Base-by-base conservation (phyloP, 2,113 vertebrate genomes). In the Pterocles burchelli region DNA sequence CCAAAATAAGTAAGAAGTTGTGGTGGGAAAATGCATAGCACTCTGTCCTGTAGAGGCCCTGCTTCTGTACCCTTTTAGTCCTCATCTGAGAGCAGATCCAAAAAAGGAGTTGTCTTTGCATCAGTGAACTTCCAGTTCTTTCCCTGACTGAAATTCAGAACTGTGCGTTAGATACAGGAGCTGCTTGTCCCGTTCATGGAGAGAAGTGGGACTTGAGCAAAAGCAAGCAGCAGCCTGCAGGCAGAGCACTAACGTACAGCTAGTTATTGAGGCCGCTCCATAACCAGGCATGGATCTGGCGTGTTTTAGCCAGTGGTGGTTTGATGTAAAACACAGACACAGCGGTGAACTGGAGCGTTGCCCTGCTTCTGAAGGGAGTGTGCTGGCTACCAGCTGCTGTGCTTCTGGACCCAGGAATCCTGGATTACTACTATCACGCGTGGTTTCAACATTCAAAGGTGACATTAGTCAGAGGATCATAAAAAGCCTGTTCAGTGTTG, bases 51-150 rank as follows among this genome's bases (percentile, higher is more conserved):
- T 33, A 74, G 88, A 91, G 96, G 90, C 88, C 85, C 63, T 93
- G 87, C 49, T 94, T 85, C 82, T 67, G 29, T 83, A 83, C 34
- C 26, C 75, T 90, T 80, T 94, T 67, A 2, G 8, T 93, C 48
- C 75, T 91, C 82, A 89, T 89, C 89, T 94, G 87, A 96, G 75
- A 90, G 90, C 75, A 95, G 88, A 90, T 90, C 95, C 95, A 96
- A 97, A 96, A 96, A 95, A 96, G 96, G 95, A 97, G 83, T 62
- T 97, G 85, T 97, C 88, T 93, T 77, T 77, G 92, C 94, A 83
- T 72, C 82, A 88, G 71, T 79, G 90, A 93, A 73, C 63, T 95
- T 88, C 22, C 78, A 90, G 85, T 83, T 24, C 78, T 76, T 91
- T 45, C 58, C 66, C 58, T 73, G 74, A 82, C 31, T 82, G 95